phyloP scores from a whole-genome alignment of 2,797 vertebrate genomes.

The Brachymystax lenok region DNA sequence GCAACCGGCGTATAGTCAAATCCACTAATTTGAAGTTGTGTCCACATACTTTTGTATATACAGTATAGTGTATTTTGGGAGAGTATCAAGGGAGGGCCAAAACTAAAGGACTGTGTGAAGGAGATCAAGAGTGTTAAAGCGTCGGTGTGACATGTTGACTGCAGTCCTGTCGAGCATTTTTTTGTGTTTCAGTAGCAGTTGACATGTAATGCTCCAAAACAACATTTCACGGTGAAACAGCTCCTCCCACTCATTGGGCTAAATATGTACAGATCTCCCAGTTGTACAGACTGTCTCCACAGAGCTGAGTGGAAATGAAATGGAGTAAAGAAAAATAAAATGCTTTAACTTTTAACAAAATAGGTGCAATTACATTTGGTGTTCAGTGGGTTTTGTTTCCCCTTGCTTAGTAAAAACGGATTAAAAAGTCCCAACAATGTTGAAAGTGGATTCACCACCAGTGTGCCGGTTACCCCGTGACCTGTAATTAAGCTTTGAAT shows the following conservation, averaged over 20 bases:
- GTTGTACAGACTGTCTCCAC: neutral
- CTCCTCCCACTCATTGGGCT: neutral
- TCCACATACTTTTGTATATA: no score
- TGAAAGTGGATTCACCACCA: neutral
- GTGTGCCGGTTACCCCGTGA: conserved; percentile 16
- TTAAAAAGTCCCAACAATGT: conserved; percentile 20
- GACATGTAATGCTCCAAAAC: neutral
- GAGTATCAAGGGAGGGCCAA: neutral
- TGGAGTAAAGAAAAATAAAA: neutral
- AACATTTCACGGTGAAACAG: neutral
- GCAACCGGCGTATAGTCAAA: no score
- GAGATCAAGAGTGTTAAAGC: neutral
- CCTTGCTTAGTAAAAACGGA: conserved; percentile 28
- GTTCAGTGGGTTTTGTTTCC: conserved; percentile 11
- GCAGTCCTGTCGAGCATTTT: neutral
- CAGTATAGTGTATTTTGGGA: neutral
- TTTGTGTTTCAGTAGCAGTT: conserved; percentile 1
- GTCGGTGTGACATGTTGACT: neutral
- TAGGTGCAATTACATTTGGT: conserved; percentile 25
- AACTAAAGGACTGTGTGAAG: neutral
- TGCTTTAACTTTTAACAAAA: conserved; percentile 19
- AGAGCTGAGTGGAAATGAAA: neutral
- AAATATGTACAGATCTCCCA: neutral
- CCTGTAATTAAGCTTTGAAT: conserved; percentile 40
- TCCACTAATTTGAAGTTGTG: no score